Evolutionary conservation across 1,140 invertebrate genomes (phyloP).

Genomic region (Drosophila erecta): DNA sequence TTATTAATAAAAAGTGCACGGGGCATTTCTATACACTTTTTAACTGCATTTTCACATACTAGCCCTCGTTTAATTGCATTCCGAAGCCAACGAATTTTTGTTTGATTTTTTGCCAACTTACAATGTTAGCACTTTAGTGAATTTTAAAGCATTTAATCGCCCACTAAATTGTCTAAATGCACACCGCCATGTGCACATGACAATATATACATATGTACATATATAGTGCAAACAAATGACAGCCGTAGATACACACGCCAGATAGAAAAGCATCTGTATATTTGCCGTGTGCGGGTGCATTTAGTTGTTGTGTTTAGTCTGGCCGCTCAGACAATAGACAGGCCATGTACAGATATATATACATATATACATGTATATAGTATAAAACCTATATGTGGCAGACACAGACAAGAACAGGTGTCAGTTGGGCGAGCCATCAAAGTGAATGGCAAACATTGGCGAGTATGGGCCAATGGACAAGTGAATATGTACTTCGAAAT

Average conservation of each 20-base stretch:
- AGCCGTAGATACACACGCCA: constrained; percentile 41
- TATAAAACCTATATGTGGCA: constrained; percentile 6
- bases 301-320: constrained; percentile 76
- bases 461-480: constrained; percentile 8
- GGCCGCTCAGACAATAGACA: constrained; percentile 53
- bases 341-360: constrained; percentile 6
- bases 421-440: constrained; percentile 42
- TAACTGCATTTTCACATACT: constrained; percentile 47
- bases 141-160: constrained; percentile 50
- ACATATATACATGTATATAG: not conserved
- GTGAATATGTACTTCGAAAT: constrained; percentile 32
- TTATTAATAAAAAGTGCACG: constrained; percentile 43
- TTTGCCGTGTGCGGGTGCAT: constrained; percentile 45
- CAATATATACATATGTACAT: not conserved
- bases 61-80: constrained; percentile 40
- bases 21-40: constrained; percentile 28
- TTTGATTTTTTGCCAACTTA: constrained; percentile 28
- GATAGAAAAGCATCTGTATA: constrained; percentile 48
- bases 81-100: constrained; percentile 16
- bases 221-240: constrained; percentile 46
- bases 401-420: constrained; percentile 52
- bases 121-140: constrained; percentile 39
- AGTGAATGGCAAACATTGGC: constrained; percentile 48
- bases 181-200: constrained; percentile 8
- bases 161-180: constrained; percentile 44